These are phyloP conservation scores for Sinella curviseta DNA, from an alignment of 1,140 invertebrate genomes.

Conservation along the genomic window DNA sequence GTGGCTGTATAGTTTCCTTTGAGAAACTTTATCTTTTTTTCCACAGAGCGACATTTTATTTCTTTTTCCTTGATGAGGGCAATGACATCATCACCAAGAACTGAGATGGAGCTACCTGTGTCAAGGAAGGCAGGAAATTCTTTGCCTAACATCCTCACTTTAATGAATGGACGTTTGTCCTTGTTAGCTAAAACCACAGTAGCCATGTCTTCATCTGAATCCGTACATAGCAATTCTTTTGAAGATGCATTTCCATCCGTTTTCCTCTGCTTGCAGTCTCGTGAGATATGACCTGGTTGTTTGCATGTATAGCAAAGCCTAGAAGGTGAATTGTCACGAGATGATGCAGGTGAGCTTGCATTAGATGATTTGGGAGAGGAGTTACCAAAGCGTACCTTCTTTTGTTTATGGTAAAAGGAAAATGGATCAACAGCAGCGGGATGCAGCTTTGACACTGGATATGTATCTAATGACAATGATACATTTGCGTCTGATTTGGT, in stretches of 20 bases:
- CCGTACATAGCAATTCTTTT: not conserved
- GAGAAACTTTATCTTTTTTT: not conserved
- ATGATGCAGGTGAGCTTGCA: not conserved
- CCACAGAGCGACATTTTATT: not conserved
- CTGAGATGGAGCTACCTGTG: slow-evolving; percentile 25
- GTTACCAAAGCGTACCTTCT: not conserved
- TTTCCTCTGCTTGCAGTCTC: not conserved
- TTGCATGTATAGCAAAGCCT: not conserved
- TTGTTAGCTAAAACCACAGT: not conserved
- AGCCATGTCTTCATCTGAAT: not conserved
- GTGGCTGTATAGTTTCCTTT: not conserved
- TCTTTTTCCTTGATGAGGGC: not conserved
- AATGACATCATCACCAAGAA: slow-evolving; percentile 29
- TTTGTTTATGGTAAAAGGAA: not conserved
- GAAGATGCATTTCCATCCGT: not conserved
- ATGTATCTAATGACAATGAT: not conserved
- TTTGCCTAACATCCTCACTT: slow-evolving; percentile 19
- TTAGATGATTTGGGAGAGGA: not conserved
- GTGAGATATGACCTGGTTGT: not conserved
- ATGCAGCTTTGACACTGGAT: not conserved
- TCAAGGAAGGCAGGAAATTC: slow-evolving; percentile 32
- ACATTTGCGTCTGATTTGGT: not conserved
- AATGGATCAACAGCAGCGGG: not conserved
- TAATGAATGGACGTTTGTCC: slow-evolving; percentile 25
- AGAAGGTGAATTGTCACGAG: not conserved